Conservation (phyloP, 2,113 vertebrate genomes). For the Engraulis encrasicolus region DNA sequence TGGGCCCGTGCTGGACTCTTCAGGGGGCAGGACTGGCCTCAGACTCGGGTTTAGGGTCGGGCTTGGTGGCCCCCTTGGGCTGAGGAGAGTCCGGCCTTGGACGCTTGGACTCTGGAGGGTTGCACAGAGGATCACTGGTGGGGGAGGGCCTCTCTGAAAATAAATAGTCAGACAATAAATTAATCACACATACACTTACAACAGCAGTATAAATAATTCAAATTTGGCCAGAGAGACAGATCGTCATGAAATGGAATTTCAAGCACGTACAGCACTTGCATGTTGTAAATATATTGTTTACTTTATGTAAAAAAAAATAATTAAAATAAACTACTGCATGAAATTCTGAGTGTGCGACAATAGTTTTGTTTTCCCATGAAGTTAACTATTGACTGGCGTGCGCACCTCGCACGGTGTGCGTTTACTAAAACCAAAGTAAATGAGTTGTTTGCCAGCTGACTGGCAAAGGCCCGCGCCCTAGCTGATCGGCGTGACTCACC, state of each 20-base stretch:
- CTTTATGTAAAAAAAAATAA: background rate
- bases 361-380: no score
- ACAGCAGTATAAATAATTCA: background rate
- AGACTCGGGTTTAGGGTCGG: background rate
- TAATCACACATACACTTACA: background rate
- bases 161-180: background rate
- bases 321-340: no score
- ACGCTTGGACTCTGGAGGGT: slow-evolving; percentile 83
- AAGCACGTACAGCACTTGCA: background rate
- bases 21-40: background rate
- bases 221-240: background rate
- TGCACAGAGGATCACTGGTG: slow-evolving; percentile 74
- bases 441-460: background rate
- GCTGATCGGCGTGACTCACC: slow-evolving; percentile 69
- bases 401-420: no score
- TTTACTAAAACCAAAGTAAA: no score
- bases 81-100: slow-evolving; percentile 67
- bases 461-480: background rate
- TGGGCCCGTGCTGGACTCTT: slow-evolving; percentile 2
- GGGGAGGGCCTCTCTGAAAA: slow-evolving; percentile 77
- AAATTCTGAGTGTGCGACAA: no score
- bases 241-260: background rate
- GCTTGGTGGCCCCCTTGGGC: background rate
- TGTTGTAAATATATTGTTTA: background rate
- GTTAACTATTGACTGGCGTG: no score